Evolutionary conservation across 2,113 vertebrate genomes (phyloP), one percentile per base, ranked within the genome.

Genomic region (Nothocercus nigrocapillus): DNA sequence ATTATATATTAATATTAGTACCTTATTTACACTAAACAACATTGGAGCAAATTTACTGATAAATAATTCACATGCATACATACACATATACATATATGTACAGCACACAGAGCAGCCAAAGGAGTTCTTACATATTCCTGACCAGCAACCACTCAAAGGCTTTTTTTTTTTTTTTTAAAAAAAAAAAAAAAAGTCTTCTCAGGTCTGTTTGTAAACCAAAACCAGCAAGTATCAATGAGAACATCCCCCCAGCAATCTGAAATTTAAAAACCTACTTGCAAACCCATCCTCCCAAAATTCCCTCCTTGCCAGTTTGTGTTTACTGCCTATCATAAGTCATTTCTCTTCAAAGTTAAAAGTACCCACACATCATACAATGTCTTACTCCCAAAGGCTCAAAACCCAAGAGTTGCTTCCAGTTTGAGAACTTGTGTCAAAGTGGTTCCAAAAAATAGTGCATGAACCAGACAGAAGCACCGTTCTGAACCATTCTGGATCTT

Each of bases 1-100:
- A 95, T 96, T 96, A 88, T 95, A 91, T 93, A 94, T 96, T 96
- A 95, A 96, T 94, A 95, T 81, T 88, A 95, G 88, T 69, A 36
- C 34, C 44, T 90, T 96, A 94, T 93, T 96, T 94, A 96, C 82
- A 89, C 66, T 69, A 88, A 95, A 94, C 62, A 96, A 86, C 89
- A 96, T 81, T 54, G 66, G 94, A 96, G 79, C 64, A 72, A 75
- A 90, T 89, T 94, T 69, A 82, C 68, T 58, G 34, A 84, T 90
- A 95, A 94, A 93, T 91, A 91, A 93, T 89, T 90, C 69, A 78
- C 72, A 70, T 14, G 45, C 7, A 59, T 47, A 67, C 42, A 72
- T 13, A 58, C 27, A 76, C 32, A 47, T 20, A 36, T 38, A 27
- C 28, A 18, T 58, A 10, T 58, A 16, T 28, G 53, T 54, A 54